These are phyloP conservation scores for Cheilosia vulpina DNA, from an alignment of 2,888 invertebrate species.

Conservation along the genomic window DNA sequence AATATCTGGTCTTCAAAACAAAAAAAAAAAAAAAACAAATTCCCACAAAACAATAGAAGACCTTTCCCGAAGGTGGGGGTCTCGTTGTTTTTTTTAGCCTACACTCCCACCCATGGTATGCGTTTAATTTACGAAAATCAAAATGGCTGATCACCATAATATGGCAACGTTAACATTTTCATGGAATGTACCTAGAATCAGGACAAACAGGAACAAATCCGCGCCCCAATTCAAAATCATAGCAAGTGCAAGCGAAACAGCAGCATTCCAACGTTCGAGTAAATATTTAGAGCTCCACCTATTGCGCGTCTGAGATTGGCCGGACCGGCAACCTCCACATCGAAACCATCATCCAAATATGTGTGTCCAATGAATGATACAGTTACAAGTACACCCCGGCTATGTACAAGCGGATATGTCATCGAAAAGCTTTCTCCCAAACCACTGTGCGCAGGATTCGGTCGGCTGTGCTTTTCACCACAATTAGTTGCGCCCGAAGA, in stretches of 20 bases:
- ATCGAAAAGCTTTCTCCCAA: slow-evolving; percentile 21
- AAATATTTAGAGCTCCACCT: slow-evolving; percentile 72
- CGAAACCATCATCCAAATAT: slow-evolving; percentile 27
- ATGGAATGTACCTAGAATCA: slow-evolving; percentile 65
- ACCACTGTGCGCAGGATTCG: slow-evolving; percentile 54
- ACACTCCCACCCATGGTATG: slow-evolving; percentile 16
- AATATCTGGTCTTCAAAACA: slow-evolving; percentile 37
- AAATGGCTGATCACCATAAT: slow-evolving; percentile 70
- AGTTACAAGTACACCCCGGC: slow-evolving; percentile 48
- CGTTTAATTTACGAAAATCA: slow-evolving; percentile 65
- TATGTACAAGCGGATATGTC: slow-evolving; percentile 58
- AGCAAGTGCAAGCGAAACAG: slow-evolving; percentile 70
- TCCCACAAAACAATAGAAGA: slow-evolving; percentile 51
- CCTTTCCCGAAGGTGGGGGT: slow-evolving; percentile 12
- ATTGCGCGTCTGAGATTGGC: slow-evolving; percentile 67
- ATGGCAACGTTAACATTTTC: slow-evolving; percentile 73
- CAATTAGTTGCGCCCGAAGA: slow-evolving; percentile 22
- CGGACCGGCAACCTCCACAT: slow-evolving; percentile 45
- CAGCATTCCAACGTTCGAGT: slow-evolving; percentile 52
- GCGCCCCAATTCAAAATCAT: slow-evolving; percentile 58
- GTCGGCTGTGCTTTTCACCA: slow-evolving; percentile 64
- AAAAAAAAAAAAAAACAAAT: slow-evolving; percentile 11
- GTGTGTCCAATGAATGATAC: slow-evolving; percentile 69
- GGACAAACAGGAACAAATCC: slow-evolving; percentile 56
- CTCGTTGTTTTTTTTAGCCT: slow-evolving; percentile 6